Percentiles rank a stretch among this genome's conserved stretches.
These are phyloP conservation scores for Pantherophis alleghaniensis DNA, from an alignment of 2,797 vertebrate genomes.

Conservation along the genomic window DNA sequence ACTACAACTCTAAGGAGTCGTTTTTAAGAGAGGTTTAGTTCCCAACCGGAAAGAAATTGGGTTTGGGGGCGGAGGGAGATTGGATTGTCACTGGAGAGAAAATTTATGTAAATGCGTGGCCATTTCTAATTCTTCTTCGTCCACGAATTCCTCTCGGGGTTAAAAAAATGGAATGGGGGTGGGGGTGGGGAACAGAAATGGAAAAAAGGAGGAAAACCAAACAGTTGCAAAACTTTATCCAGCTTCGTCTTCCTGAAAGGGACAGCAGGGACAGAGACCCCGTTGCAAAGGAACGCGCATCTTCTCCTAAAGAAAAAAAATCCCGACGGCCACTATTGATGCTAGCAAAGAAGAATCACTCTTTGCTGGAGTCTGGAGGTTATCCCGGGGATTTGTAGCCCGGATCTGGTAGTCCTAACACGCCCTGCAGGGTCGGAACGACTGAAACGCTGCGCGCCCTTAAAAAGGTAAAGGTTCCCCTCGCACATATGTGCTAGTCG, in stretches of 20 bases:
- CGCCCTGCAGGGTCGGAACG: background rate
- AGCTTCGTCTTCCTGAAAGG: background rate
- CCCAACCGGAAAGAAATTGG: background rate
- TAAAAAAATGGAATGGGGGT: no score
- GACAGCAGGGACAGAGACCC: background rate
- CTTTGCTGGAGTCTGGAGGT: background rate
- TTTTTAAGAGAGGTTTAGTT: background rate
- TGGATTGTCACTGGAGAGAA: no score
- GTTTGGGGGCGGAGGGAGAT: fast-evolving
- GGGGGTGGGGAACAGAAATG: background rate
- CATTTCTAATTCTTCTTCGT: no score
- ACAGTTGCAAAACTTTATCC: background rate
- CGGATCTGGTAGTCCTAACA: background rate
- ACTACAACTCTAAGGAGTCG: background rate
- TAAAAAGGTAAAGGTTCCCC: no score
- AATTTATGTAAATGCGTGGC: no score
- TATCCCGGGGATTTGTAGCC: background rate
- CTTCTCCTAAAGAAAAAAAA: background rate
- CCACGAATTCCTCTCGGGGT: background rate
- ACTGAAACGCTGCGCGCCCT: background rate
- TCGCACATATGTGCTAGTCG: no score
- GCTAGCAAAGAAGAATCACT: background rate
- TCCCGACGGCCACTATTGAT: background rate
- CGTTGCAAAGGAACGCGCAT: background rate
- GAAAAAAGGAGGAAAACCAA: background rate